phyloP scores from a whole-genome alignment of 2,113 vertebrate genomes.

The Oceanites oceanicus region DNA sequence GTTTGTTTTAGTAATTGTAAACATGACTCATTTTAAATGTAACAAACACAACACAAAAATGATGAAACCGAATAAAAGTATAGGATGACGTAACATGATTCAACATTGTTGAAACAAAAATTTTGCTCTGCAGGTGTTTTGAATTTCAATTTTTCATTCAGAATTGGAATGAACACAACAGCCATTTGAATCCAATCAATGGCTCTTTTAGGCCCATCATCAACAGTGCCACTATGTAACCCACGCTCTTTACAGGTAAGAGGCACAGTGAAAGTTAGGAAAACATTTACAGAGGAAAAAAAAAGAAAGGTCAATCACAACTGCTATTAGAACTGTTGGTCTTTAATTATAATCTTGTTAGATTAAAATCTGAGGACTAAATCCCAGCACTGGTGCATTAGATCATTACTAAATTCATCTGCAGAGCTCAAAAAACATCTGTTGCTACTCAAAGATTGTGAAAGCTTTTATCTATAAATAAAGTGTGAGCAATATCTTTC shows the following conservation, averaged over 20 bases:
- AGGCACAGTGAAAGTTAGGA: neutral
- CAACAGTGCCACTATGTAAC: neutral
- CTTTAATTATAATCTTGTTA: neutral
- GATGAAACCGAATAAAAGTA: neutral
- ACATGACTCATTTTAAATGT: neutral
- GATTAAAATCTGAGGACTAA: neutral
- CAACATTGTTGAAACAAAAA: neutral
- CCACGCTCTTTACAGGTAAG: neutral
- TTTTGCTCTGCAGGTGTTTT: neutral
- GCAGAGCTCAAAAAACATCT: neutral
- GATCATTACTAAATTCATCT: neutral
- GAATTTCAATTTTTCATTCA: neutral
- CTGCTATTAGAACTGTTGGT: neutral
- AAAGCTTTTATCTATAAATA: slow-evolving; percentile 46
- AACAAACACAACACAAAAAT: neutral
- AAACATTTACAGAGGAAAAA: neutral
- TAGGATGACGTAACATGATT: neutral
- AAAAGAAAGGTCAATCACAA: neutral
- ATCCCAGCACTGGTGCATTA: neutral
- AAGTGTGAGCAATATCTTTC: slow-evolving; percentile 15
- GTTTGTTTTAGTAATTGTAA: neutral
- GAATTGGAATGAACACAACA: neutral
- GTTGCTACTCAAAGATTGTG: neutral
- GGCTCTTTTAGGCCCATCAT: neutral
- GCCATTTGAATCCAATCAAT: neutral